Conservation (phyloP, 2,113 vertebrate species). For the Columbina picui region DNA sequence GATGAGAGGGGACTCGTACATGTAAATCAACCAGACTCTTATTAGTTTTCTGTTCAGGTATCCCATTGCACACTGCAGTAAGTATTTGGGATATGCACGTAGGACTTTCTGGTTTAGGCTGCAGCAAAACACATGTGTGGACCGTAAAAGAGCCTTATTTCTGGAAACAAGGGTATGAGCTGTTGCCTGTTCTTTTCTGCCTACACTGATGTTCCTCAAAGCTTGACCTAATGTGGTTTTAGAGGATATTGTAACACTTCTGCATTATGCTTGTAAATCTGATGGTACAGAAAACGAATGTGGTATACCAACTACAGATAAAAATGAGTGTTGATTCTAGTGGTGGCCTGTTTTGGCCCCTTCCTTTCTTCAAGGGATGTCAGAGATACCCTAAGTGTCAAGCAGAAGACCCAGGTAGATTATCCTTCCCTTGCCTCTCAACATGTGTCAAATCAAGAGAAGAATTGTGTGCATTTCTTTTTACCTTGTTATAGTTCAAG, state of each 20-base stretch:
- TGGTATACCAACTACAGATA: not conserved
- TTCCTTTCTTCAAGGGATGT: not conserved
- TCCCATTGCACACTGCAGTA: not conserved
- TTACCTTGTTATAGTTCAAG: not conserved
- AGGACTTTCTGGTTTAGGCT: not conserved
- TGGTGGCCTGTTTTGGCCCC: not conserved
- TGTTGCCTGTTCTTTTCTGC: not conserved
- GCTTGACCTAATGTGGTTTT: not conserved
- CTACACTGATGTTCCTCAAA: not conserved
- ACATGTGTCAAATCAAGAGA: not conserved
- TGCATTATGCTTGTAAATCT: not conserved
- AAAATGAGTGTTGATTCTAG: not conserved
- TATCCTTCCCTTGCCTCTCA: not conserved
- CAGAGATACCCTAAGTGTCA: not conserved
- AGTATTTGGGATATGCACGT: not conserved
- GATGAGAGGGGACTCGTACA: accelerated
- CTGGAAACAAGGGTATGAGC: not conserved
- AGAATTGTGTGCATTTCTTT: not conserved
- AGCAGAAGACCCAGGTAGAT: not conserved
- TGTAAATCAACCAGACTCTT: not conserved
- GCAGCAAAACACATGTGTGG: not conserved
- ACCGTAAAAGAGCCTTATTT: not conserved
- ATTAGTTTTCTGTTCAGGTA: not conserved
- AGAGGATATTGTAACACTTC: not conserved
- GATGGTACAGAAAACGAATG: not conserved